Base-by-base conservation (phyloP, 2,113 vertebrate species). In the Penelope pileata region DNA sequence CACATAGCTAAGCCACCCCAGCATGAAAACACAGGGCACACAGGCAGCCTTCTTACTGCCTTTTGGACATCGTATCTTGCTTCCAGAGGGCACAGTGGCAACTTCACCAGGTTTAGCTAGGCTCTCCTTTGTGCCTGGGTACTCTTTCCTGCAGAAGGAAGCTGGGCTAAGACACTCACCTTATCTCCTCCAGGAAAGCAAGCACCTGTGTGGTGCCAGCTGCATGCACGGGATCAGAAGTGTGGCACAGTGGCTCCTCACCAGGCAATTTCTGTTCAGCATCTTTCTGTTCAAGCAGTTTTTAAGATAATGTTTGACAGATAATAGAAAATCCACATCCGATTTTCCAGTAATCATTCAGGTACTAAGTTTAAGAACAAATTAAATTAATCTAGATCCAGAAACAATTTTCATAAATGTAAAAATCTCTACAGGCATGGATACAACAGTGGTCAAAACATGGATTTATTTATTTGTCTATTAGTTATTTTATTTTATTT, bases 21-120 rank as follows among this genome's bases (percentile, higher is more conserved):
- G 64, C 8, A n/a, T 68, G 87, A 77, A 96, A 88, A 95, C 59
- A 88, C 91, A 90, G 79, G 87, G 79, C 63, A 79, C 48, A 12
- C 2, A 32, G 43, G 56, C 64, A 91, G n/a, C 51, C 30, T 73
- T 76, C 59, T 7, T 74, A 9, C 34, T 83, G 76, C 43, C 51
- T 91, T 90, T 95, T 51, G 23, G 47, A 34, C 2, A 1, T 47
- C 6, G 1, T 83, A 51, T 48, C 43, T 67, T 51, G 79, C 64
- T 81, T 84, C 64, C 51, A 50, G 54, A 93, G 83, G 77, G 62
- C 76, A 88, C 30, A 60, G 72, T 18, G 72, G 47, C 30, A 72
- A 47, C 63, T 91, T 95, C 48, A 29, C 14, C 30, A 43, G 64
- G 32, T 64, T 81, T 86, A 50, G 75, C 54, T 68, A 27, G 60